Evolutionary conservation across 2,888 invertebrate genomes (phyloP).

Genomic region (Dryobotodes eremita): DNA sequence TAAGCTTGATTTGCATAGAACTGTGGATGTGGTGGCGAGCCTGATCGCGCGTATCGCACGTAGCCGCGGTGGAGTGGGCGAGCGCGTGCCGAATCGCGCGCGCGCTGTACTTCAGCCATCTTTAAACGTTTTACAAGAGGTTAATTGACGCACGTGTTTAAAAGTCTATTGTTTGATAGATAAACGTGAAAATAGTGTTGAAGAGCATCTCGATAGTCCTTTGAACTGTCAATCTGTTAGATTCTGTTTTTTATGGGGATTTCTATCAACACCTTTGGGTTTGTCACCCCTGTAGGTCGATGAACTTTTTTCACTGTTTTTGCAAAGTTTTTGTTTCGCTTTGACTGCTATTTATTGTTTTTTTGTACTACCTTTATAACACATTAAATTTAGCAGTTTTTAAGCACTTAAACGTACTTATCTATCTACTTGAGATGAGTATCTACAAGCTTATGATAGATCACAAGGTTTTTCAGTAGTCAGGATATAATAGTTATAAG

Average conservation of each 20-base stretch:
- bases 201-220: constrained; percentile 50
- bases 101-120: constrained; percentile 66
- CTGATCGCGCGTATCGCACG: constrained; percentile 72
- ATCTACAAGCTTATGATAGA: not conserved
- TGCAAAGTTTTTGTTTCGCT: not conserved
- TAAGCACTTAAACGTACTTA: too few species aligned
- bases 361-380: too few species aligned
- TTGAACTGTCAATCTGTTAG: constrained; percentile 52
- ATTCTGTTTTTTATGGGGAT: constrained; percentile 21
- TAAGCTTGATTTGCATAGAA: constrained; percentile 65
- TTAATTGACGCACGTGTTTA: constrained; percentile 82
- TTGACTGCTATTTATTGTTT: not conserved
- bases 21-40: constrained; percentile 63
- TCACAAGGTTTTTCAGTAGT: not conserved
- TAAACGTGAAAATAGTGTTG: constrained; percentile 64
- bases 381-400: not conserved
- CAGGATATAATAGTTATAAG: not conserved
- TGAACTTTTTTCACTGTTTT: constrained; percentile 1
- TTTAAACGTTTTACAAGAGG: constrained; percentile 71
- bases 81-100: constrained; percentile 83
- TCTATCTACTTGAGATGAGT: not conserved
- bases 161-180: constrained; percentile 71
- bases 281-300: not conserved
- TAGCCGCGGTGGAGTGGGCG: constrained; percentile 64
- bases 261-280: constrained; percentile 16